These are phyloP conservation scores for Carassius carassius DNA, from an alignment of 2,113 vertebrate species.

Conservation along the genomic window DNA sequence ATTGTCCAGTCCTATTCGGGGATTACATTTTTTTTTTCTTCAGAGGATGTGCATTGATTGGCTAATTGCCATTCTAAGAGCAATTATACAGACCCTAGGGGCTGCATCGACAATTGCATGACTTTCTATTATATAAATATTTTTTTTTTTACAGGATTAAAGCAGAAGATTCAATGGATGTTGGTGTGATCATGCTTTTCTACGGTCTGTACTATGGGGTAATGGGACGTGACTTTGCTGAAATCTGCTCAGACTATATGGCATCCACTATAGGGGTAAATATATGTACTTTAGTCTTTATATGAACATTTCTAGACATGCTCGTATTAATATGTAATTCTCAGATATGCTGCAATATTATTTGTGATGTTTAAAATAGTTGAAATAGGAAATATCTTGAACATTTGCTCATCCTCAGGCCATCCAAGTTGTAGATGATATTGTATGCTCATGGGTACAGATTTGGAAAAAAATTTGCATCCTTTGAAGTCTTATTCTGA, in stretches of 20 bases:
- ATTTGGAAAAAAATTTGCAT: background rate
- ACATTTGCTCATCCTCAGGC: no score
- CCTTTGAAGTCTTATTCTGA: background rate
- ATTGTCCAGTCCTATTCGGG: background rate
- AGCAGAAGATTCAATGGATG: slow-evolving; percentile 74
- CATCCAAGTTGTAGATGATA: background rate
- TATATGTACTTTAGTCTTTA: background rate
- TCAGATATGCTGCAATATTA: background rate
- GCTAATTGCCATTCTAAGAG: no score
- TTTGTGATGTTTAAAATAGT: background rate
- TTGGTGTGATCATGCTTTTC: slow-evolving; percentile 74
- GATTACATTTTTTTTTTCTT: no score
- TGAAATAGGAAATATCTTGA: background rate
- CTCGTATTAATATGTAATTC: background rate
- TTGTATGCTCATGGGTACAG: background rate
- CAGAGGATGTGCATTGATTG: background rate
- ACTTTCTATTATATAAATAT: no score
- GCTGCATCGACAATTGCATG: no score
- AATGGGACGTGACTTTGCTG: slow-evolving; percentile 75
- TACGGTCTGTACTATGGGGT: slow-evolving; percentile 74
- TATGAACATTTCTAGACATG: background rate
- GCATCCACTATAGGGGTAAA: slow-evolving; percentile 71
- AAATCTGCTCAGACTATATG: slow-evolving; percentile 78
- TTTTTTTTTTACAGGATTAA: slow-evolving; percentile 67
- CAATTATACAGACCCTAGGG: background rate